A percentile compares a stretch with the other conserved stretches of the same genome.
Evolutionary conservation across 1,140 invertebrate species (phyloP).

Genomic region (Sarcophaga bullata): DNA sequence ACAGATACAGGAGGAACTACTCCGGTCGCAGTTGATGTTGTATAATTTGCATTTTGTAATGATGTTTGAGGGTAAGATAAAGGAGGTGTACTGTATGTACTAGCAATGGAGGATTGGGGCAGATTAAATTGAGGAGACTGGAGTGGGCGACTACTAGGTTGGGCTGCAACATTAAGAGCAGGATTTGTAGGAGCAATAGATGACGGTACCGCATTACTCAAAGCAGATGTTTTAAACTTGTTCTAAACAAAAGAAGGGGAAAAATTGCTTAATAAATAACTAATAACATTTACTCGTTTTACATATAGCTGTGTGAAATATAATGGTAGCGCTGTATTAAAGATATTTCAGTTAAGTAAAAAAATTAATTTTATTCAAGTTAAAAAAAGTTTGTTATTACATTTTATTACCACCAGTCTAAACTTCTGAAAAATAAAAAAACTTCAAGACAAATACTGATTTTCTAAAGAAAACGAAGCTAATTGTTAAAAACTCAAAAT

Average conservation of each 20-base stretch:
- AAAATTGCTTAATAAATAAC: background rate
- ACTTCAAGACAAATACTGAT: too few species aligned
- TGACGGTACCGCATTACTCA: slow-evolving; percentile 37
- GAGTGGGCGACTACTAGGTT: slow-evolving; percentile 45
- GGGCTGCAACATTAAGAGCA: slow-evolving; percentile 31
- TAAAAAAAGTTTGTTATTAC: too few species aligned
- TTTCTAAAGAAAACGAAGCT: too few species aligned
- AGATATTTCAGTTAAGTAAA: too few species aligned
- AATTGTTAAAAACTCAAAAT: too few species aligned
- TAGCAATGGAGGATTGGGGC: background rate
- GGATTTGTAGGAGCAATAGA: slow-evolving; percentile 30
- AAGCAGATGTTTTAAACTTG: slow-evolving; percentile 45
- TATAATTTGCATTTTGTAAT: slow-evolving; percentile 44
- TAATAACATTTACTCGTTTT: background rate
- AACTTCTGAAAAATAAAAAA: too few species aligned
- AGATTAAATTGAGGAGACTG: slow-evolving; percentile 35
- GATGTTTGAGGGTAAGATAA: slow-evolving; percentile 24
- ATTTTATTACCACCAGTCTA: too few species aligned
- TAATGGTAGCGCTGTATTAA: too few species aligned
- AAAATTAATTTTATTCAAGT: too few species aligned
- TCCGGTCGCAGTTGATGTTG: background rate
- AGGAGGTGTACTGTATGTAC: slow-evolving; percentile 28
- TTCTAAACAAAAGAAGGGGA: background rate
- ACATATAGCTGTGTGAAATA: too few species aligned
- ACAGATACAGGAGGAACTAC: background rate